Conservation (phyloP, 1,140 invertebrate genomes). For the Cryptotermes secundus region DNA sequence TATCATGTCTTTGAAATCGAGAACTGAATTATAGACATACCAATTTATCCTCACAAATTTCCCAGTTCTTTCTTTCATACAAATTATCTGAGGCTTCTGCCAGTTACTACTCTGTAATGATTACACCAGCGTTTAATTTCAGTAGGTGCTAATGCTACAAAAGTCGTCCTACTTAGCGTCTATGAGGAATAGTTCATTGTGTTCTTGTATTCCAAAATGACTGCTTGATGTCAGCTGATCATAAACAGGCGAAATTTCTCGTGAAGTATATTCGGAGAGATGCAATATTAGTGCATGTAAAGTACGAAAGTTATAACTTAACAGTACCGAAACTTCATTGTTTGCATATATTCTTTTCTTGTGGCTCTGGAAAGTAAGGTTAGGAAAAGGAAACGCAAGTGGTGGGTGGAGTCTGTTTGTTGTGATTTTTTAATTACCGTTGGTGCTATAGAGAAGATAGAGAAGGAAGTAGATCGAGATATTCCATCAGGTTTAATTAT, state of each 20-base stretch:
- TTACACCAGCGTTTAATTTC: too few relatives aligned
- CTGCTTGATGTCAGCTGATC: not conserved
- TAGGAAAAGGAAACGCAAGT: not conserved
- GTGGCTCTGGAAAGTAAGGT: not conserved
- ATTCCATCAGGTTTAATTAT: not conserved
- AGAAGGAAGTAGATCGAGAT: too few relatives aligned
- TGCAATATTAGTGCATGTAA: not conserved
- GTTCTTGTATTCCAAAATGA: not conserved
- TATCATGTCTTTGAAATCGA: too few relatives aligned
- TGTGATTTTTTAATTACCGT: not conserved
- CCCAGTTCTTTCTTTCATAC: not conserved
- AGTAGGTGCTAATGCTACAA: too few relatives aligned
- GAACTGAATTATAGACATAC: not conserved
- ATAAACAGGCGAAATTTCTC: not conserved
- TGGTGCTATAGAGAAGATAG: too few relatives aligned
- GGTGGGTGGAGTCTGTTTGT: slow-evolving; percentile 13
- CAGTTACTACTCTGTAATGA: not conserved
- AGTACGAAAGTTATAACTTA: not conserved
- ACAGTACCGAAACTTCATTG: not conserved
- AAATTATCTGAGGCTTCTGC: not conserved
- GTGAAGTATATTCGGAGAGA: not conserved
- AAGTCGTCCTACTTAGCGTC: too few relatives aligned
- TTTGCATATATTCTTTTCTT: not conserved
- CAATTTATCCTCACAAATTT: not conserved
- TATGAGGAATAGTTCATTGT: not conserved